These are phyloP conservation scores for Anguilla obscura DNA, from an alignment of 2,797 vertebrate species.

Conservation along the genomic window DNA sequence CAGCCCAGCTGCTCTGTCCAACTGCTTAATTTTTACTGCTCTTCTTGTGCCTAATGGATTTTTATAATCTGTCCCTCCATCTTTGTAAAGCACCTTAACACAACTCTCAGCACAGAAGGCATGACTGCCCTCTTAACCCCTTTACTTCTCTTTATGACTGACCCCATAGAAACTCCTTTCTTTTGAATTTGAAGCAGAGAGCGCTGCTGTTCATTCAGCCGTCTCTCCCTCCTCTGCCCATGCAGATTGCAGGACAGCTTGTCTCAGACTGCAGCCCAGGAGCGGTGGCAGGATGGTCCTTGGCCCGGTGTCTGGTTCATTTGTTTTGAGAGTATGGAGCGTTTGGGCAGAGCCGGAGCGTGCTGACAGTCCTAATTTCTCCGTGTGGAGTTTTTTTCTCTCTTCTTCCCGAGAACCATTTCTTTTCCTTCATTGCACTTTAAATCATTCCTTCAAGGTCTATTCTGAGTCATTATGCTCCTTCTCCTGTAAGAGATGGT, in stretches of 20 bases:
- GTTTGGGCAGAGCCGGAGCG: not conserved
- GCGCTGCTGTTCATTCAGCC: not conserved
- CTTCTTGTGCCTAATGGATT: not conserved
- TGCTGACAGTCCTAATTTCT: not conserved
- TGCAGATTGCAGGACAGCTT: slow-evolving; percentile 15
- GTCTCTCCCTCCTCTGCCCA: not conserved
- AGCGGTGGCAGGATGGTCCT: not conserved
- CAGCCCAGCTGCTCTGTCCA: not conserved
- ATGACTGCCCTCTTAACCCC: not conserved
- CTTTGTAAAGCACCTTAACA: not conserved
- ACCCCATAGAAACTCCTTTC: not conserved
- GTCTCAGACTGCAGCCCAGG: not conserved
- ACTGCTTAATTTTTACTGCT: not conserved
- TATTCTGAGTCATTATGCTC: not conserved
- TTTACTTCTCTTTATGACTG: not conserved
- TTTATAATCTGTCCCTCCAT: not conserved
- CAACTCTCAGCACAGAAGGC: not conserved
- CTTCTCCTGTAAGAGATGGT: not conserved
- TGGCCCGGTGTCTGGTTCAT: not conserved
- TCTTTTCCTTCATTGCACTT: not conserved
- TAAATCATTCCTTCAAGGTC: not conserved
- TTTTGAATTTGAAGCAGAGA: too few species aligned
- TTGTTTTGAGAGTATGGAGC: not conserved
- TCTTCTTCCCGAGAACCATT: not conserved
- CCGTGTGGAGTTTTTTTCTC: not conserved